phyloP scores from a whole-genome alignment of 1,140 invertebrate species.

The Tetraneura akinire region DNA sequence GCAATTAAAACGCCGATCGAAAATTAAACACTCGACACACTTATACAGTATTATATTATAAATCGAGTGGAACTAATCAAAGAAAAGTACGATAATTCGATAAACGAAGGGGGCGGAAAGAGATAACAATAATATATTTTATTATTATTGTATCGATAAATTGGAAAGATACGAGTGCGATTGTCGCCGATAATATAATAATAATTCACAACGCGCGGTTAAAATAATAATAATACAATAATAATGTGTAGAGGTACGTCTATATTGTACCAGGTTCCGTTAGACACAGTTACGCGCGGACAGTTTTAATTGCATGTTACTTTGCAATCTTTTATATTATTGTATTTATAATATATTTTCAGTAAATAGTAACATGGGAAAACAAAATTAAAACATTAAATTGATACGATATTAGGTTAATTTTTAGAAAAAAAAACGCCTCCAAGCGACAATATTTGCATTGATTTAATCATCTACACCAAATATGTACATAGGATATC shows the following conservation, averaged over 20 bases:
- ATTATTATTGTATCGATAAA: background rate
- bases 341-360: too few species aligned
- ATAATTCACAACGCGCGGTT: too few species aligned
- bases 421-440: too few species aligned
- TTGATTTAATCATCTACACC: too few species aligned
- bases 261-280: constrained; percentile 33
- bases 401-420: too few species aligned
- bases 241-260: too few species aligned
- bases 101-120: background rate
- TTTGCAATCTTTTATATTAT: too few species aligned
- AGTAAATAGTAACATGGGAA: too few species aligned
- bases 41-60: background rate
- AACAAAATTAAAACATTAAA: too few species aligned
- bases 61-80: background rate
- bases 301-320: constrained; percentile 36
- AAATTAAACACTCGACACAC: background rate
- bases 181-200: background rate
- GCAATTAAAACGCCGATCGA: background rate
- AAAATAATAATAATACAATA: background rate
- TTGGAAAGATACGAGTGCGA: constrained; percentile 10
- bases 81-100: background rate
- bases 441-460: too few species aligned
- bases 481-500: too few species aligned
- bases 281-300: background rate
- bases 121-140: too few species aligned